Percentiles rank a stretch among this genome's conserved stretches.
phyloP scores from a whole-genome alignment of 2,797 vertebrate species.

The Pyrocephalus nanus region DNA sequence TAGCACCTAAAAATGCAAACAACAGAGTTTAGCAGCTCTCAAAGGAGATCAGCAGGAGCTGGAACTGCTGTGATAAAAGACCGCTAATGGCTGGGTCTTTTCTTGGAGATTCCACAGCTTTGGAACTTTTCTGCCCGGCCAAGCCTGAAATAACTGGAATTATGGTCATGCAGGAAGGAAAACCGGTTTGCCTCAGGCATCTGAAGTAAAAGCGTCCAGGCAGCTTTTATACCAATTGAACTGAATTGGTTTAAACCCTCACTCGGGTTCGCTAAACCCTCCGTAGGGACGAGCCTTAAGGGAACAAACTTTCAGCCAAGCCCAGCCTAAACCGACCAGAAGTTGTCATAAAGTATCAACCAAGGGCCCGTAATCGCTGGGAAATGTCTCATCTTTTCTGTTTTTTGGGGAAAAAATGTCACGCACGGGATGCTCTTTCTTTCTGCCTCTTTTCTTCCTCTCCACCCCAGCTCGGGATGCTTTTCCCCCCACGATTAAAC shows the following conservation, averaged over 20 bases:
- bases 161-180: not conserved
- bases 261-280: not conserved
- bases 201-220: not conserved
- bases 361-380: not conserved
- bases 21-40: not conserved
- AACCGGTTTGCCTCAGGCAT: not conserved
- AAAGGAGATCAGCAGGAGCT: not conserved
- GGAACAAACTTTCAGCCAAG: not conserved
- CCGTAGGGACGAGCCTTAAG: not conserved
- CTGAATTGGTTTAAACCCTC: not conserved
- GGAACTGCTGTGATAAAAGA: not conserved
- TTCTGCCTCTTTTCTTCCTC: not conserved
- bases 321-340: not conserved
- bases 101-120: not conserved
- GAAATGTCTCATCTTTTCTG: not conserved
- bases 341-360: not conserved
- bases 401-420: not conserved
- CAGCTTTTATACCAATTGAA: conserved; percentile 22
- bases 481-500: not conserved
- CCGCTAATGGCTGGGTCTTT: not conserved
- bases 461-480: not conserved
- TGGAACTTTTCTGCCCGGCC: not conserved
- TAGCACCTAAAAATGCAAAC: not conserved
- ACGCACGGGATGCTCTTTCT: not conserved
- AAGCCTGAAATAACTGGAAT: not conserved